These are phyloP conservation scores for Siphamia tubifer DNA, from an alignment of 2,113 vertebrate species.

Conservation along the genomic window DNA sequence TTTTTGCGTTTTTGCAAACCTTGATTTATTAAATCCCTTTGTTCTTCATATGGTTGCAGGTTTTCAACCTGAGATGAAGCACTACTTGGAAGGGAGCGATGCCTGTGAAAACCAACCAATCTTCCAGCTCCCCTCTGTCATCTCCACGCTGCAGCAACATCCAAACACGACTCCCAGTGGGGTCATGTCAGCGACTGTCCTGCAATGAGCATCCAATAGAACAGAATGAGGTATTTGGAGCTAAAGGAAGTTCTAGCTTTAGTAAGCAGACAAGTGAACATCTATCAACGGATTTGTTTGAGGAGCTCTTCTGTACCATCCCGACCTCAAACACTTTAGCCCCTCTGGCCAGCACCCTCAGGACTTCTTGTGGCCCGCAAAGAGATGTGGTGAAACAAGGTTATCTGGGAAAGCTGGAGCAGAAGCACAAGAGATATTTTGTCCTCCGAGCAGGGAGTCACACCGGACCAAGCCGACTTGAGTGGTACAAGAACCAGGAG, in stretches of 20 bases:
- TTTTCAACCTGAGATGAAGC: conserved; percentile 1
- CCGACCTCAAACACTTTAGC: background rate
- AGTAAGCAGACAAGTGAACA: background rate
- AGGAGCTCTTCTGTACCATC: conserved; percentile 40
- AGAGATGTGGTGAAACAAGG: conserved; percentile 57
- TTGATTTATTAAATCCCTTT: no score
- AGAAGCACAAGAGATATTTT: conserved; percentile 52
- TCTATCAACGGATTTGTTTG: background rate
- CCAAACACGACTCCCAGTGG: background rate
- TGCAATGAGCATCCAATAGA: background rate
- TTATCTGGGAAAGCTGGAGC: conserved; percentile 60
- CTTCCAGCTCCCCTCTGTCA: background rate
- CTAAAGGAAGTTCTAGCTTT: fast-evolving
- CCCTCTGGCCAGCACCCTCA: conserved; percentile 26
- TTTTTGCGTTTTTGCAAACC: no score
- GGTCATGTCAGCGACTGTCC: background rate
- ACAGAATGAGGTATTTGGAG: background rate
- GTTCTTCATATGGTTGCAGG: background rate
- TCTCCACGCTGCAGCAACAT: background rate
- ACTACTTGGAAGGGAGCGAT: background rate
- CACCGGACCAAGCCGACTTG: conserved; percentile 59
- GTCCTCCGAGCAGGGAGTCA: conserved; percentile 66
- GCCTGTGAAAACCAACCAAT: background rate
- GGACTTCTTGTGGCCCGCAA: background rate
- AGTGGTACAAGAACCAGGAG: conserved; percentile 68